Base-by-base conservation (phyloP, 30 jellyfish, hydroid and myxozoan species). In the Cassiopea xamachana region DNA sequence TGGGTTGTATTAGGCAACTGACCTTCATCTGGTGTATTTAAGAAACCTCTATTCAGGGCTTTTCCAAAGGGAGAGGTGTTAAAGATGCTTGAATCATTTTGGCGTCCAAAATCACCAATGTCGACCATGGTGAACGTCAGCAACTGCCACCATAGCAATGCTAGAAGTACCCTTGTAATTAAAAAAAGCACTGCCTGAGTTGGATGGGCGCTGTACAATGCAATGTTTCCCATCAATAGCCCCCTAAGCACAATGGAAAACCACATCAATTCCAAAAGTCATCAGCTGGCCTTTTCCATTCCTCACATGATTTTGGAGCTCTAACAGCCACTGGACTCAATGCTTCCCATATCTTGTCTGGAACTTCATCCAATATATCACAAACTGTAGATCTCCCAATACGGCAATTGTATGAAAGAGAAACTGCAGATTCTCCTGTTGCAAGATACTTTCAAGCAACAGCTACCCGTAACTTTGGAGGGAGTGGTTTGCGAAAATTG, bases 381-480 rank as follows among this genome's bases (percentile, higher is more conserved):
- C 92, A 83, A 69, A 69, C 92, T 27, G 83, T 83, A 1, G 78
- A 83, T 69, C 75, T 48, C 46, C 92, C 92, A 50, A 83, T 83
- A 16, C 85, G 18, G 19, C 0, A 83, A 46, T 83, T 83, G 85
- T 10, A 83, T 7, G 84, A 83, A 67, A 83, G 74, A 3, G 92
- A 83, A 2, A 77, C 92, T 61, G 43, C 77, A 17, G 88, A 86
- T 72, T 86, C 88, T 60, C 87, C 93, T n/a, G 89, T 86, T 69
- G 92, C 92, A 10, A 73, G 81, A 49, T 86, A 86, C 47, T 82
- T 46, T 77, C 50, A 48, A 4, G 93, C 73, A 46, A 86, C 87
- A 14, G 89, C 81, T 45, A 86, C 13, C 64, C 82, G 58, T 48
- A 86, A 86, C 50, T 45, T 48, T 1, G 93, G 82, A n/a, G 87